A percentile compares a stretch with the other conserved stretches of the same genome.
Conservation (phyloP, 1,140 invertebrate genomes). For the Drosophila prosaltans region DNA sequence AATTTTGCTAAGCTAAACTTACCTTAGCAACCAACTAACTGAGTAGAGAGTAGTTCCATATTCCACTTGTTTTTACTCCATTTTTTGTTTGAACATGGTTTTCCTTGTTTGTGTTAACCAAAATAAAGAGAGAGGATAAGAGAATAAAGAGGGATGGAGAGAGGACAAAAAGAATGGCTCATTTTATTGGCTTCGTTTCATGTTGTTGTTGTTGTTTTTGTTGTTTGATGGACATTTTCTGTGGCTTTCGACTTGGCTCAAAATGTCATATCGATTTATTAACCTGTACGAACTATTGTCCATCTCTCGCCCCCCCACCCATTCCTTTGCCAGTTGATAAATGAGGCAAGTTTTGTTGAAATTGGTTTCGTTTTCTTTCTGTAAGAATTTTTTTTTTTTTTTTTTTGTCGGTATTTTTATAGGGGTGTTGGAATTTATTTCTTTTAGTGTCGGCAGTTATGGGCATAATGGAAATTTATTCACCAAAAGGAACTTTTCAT, state of each 20-base stretch:
- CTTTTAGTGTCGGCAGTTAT: conserved; percentile 59
- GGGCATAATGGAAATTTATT: conserved; percentile 74
- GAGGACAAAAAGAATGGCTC: conserved; percentile 47
- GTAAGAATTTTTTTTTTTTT: background rate
- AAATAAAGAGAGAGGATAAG: background rate
- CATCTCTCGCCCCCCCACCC: conserved; percentile 23
- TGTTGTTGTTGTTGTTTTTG: conserved; percentile 41
- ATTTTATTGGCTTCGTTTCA: conserved; percentile 65
- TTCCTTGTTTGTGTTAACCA: conserved; percentile 30
- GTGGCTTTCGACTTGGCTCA: conserved; percentile 48
- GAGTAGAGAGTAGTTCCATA: conserved; percentile 1
- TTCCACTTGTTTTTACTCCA: conserved; percentile 4
- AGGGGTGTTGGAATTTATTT: conserved; percentile 75
- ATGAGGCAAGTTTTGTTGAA: conserved; percentile 75
- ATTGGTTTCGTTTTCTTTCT: conserved; percentile 53
- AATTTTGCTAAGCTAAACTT: too few species aligned
- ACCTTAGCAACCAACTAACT: too few species aligned
- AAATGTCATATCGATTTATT: conserved; percentile 81
- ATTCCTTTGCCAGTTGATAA: conserved; percentile 53
- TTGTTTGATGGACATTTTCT: conserved; percentile 33
- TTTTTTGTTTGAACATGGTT: conserved; percentile 36
- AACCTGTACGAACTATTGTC: conserved; percentile 81
- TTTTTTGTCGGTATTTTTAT: conserved; percentile 35
- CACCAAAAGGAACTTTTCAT: conserved; percentile 52
- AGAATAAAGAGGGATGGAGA: background rate